phyloP scores from a whole-genome alignment of 1,140 invertebrate genomes.

The Luehdorfia chinensis region DNA sequence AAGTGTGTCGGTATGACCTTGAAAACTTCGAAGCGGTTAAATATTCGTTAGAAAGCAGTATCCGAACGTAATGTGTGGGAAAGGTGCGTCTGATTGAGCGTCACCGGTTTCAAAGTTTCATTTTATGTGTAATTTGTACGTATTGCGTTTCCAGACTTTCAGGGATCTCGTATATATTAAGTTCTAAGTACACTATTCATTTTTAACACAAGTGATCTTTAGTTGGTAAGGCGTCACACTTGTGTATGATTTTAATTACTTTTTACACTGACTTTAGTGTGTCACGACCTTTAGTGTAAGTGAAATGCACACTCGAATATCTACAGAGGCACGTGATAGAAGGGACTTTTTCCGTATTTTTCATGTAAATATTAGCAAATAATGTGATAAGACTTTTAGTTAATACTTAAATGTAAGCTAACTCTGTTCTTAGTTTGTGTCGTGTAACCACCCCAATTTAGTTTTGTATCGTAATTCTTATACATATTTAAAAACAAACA shows the following conservation, averaged over 20 bases:
- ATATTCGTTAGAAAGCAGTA: not conserved
- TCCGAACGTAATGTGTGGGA: not conserved
- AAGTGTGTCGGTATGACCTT: not conserved
- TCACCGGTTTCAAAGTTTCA: conserved; percentile 1
- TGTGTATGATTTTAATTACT: conserved; percentile 25
- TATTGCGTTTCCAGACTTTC: conserved; percentile 73
- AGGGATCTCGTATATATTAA: conserved; percentile 74
- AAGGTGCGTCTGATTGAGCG: conserved; percentile 11
- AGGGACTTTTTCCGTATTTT: conserved; percentile 25
- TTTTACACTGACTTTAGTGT: conserved; percentile 35
- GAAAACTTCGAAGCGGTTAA: not conserved
- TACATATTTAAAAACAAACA: conserved; percentile 48
- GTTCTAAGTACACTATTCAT: conserved; percentile 62
- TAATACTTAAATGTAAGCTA: conserved; percentile 35
- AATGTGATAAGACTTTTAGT: conserved; percentile 45
- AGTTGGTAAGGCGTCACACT: conserved; percentile 37
- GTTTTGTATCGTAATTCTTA: conserved; percentile 46
- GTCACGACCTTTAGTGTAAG: conserved; percentile 27
- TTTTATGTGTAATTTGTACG: conserved; percentile 54
- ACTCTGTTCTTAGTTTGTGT: conserved; percentile 50
- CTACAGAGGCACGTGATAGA: conserved; percentile 23
- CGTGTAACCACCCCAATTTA: conserved; percentile 41
- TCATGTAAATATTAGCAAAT: conserved; percentile 50
- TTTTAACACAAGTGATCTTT: conserved; percentile 57
- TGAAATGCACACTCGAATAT: conserved; percentile 37